Base-by-base conservation (phyloP, 2,888 invertebrate species). In the Diloba caeruleocephala region DNA sequence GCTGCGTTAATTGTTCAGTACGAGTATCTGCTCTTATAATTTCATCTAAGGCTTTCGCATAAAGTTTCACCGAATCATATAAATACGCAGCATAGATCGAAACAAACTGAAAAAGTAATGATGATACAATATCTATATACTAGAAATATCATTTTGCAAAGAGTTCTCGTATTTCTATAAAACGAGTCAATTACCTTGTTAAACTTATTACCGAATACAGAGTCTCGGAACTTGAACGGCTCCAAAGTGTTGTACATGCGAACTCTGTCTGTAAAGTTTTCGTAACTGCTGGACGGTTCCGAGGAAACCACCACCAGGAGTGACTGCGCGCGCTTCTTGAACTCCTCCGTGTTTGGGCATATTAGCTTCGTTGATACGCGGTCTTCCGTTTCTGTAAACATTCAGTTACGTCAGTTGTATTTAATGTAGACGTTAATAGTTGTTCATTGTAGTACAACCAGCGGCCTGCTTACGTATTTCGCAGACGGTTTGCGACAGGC, bases 21-120 rank as follows among this genome's bases (percentile, higher is more conserved):
- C 90, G 64, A 15, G 89, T 89, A 44, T 94, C 93, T 72, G 94
- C 91, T 57, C 95, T 92, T 50, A 98, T 89, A 33, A 98, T 92
- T 73, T 96, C 94, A 77, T 98, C 95, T 69, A 99, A 92, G 1
- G 99, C 98, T 68, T 94, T 95, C 14, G 98, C 98, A 85, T 99
- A 99, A 23, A 99, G 93, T 84, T 96, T 96, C 28, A 99, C 97
- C 0, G 99, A 98, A 91, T 99, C 99, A 88, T 99, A 99, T 67
- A 98, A 94, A 89, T 99, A 98, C 32, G 98, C 98, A 51, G 99
- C 99, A 85, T 98, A 98, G 70, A 98, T 97, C 29, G 97, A 96
- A 33, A 98, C 96, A 85, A 96, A 97, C 97, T 97, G 93, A 59
- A 95, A 59, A 26, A 54, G 4, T 39, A 32, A 33, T 49, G 6